phyloP scores from a whole-genome alignment of 2,888 invertebrate genomes.

The Mechanitis messenoides region DNA sequence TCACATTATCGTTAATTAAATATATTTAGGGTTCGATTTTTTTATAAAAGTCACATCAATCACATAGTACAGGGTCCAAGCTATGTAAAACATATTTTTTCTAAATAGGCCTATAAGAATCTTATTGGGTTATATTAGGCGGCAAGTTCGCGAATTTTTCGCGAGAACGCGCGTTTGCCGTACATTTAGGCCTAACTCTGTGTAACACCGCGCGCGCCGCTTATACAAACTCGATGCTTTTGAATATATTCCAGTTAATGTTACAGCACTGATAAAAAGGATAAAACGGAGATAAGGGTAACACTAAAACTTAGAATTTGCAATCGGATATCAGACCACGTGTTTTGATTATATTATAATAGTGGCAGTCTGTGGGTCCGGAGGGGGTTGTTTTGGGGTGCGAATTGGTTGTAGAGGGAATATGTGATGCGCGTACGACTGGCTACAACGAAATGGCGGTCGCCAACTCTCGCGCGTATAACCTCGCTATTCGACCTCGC shows the following conservation, averaged over 20 bases:
- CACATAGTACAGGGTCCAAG: constrained; percentile 37
- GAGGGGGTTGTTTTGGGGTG: constrained; percentile 23
- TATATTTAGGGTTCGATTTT: constrained; percentile 29
- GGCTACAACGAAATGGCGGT: constrained; percentile 53
- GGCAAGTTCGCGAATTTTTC: constrained; percentile 59
- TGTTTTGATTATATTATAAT: constrained; percentile 10
- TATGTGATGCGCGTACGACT: constrained; percentile 50
- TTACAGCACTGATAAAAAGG: constrained; percentile 29
- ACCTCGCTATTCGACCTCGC: constrained; percentile 46
- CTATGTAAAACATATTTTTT: constrained; percentile 35
- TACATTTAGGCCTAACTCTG: constrained; percentile 59
- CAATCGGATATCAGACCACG: constrained; percentile 22
- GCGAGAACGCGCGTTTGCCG: constrained; percentile 49
- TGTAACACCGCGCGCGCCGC: constrained; percentile 33
- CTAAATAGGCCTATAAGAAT: constrained; percentile 74
- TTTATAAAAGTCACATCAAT: constrained; percentile 42
- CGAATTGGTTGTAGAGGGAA: constrained; percentile 19
- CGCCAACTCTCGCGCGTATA: constrained; percentile 35
- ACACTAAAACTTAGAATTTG: neutral
- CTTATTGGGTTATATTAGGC: constrained; percentile 56
- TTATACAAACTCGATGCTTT: constrained; percentile 24
- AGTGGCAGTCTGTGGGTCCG: constrained; percentile 8
- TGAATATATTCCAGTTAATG: constrained; percentile 24
- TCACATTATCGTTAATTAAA: constrained; percentile 24
- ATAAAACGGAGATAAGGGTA: constrained; percentile 51